A percentile compares a stretch with the other conserved stretches of the same genome.
phyloP scores from a whole-genome alignment of 2,888 invertebrate genomes.

The Pammene fasciana region DNA sequence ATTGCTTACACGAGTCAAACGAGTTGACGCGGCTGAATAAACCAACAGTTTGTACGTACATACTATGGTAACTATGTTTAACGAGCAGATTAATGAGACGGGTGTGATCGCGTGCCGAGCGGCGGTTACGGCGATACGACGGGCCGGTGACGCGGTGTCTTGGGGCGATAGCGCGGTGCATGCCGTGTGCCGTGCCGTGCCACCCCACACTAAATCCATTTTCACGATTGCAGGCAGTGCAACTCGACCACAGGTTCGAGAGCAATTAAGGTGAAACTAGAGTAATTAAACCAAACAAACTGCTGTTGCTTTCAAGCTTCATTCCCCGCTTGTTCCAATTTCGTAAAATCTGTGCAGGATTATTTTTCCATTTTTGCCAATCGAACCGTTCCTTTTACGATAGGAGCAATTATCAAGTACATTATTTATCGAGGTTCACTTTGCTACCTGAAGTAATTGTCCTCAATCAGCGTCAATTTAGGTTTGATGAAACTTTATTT shows the following conservation, averaged over 20 bases:
- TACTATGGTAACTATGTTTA: slow-evolving; percentile 23
- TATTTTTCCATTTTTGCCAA: background rate
- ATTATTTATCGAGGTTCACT: too few relatives aligned
- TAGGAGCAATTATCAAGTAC: too few relatives aligned
- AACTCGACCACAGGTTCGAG: slow-evolving; percentile 24
- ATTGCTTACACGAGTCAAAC: slow-evolving; percentile 9
- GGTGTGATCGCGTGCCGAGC: slow-evolving; percentile 37
- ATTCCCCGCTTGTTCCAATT: background rate
- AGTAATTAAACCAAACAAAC: slow-evolving; percentile 13
- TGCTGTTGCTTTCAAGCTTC: background rate
- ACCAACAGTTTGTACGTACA: slow-evolving; percentile 28
- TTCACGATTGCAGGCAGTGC: slow-evolving; percentile 30
- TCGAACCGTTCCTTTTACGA: too few relatives aligned
- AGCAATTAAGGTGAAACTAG: slow-evolving; percentile 11
- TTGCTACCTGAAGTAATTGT: too few relatives aligned
- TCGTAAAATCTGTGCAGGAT: background rate
- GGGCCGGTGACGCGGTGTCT: slow-evolving; percentile 33
- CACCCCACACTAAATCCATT: slow-evolving; percentile 14
- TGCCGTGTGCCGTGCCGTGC: slow-evolving; percentile 15
- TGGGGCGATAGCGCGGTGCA: slow-evolving; percentile 36
- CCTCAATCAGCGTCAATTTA: too few relatives aligned
- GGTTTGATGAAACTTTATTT: too few relatives aligned
- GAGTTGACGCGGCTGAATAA: slow-evolving; percentile 27
- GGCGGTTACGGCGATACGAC: slow-evolving; percentile 25
- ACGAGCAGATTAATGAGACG: slow-evolving; percentile 34